These are phyloP conservation scores for Pelodytes ibericus DNA, from an alignment of 2,797 vertebrate genomes.

Conservation along the genomic window DNA sequence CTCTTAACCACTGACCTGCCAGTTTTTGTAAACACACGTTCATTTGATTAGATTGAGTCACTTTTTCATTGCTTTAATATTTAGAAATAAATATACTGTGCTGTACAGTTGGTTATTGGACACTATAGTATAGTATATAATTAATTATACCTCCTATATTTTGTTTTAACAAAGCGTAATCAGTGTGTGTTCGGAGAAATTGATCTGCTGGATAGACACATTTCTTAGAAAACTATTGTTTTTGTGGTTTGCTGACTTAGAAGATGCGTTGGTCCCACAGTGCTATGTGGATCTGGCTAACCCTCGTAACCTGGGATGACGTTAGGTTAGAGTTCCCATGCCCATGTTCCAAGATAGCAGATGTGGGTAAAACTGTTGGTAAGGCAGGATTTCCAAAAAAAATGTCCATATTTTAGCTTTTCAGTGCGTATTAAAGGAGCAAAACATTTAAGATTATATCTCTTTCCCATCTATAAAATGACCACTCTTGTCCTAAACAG, in stretches of 20 bases:
- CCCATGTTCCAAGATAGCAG: not conserved
- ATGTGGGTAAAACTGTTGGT: not conserved
- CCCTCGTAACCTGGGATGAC: not conserved
- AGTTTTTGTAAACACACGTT: slow-evolving; percentile 10
- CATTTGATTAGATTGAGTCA: not conserved
- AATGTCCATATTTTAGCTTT: too few species aligned
- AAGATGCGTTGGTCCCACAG: not conserved
- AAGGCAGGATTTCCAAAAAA: too few species aligned
- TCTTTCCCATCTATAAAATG: too few species aligned
- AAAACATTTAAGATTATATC: too few species aligned
- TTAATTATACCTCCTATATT: not conserved
- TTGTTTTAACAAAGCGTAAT: not conserved
- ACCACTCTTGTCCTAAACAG: too few species aligned
- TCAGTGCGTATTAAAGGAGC: too few species aligned
- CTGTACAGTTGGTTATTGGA: too few species aligned
- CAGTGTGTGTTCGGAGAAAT: slow-evolving; percentile 7
- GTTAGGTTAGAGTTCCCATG: not conserved
- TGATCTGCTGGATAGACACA: slow-evolving; percentile 1
- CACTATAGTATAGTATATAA: too few species aligned
- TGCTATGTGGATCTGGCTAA: not conserved
- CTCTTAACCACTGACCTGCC: slow-evolving; percentile 12
- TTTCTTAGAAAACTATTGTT: slow-evolving; percentile 36
- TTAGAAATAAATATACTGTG: too few species aligned
- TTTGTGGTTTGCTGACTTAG: slow-evolving; percentile 29
- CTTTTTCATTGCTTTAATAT: not conserved